A percentile compares a stretch with the other conserved stretches of the same genome.
Conservation (phyloP, 2,113 vertebrate species). For the Burhinus oedicnemus region DNA sequence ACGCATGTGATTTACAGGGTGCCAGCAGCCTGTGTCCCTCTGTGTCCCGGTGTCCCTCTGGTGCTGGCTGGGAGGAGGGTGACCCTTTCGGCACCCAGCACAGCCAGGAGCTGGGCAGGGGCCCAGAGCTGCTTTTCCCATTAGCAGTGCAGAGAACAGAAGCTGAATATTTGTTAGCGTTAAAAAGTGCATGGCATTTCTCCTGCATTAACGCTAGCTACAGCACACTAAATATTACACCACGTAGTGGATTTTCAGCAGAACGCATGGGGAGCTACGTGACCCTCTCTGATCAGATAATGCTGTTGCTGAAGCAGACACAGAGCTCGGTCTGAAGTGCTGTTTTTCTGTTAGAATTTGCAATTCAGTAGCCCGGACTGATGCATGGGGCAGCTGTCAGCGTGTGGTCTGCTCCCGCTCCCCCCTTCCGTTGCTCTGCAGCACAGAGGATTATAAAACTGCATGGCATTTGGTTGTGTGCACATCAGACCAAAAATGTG, state of each 20-base stretch:
- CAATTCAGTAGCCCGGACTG: neutral
- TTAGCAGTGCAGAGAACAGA: neutral
- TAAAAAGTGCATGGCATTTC: neutral
- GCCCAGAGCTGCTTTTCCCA: neutral
- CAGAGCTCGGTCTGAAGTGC: fast-evolving
- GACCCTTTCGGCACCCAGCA: no score
- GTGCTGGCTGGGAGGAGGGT: neutral
- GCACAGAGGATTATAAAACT: neutral
- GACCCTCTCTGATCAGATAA: neutral
- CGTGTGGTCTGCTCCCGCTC: neutral
- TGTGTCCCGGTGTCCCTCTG: neutral
- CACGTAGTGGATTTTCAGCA: neutral
- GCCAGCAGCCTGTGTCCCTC: neutral
- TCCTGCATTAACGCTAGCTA: neutral
- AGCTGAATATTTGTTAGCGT: neutral
- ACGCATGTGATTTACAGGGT: fast-evolving
- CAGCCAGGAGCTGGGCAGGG: neutral
- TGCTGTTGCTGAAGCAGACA: neutral
- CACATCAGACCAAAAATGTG: neutral
- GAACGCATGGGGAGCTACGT: neutral
- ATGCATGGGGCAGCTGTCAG: neutral
- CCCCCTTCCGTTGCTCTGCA: neutral
- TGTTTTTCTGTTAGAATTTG: neutral
- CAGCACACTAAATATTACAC: neutral
- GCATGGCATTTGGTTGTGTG: neutral